Base-by-base conservation (phyloP, 2,113 vertebrate genomes). In the Cyphomyrus plagiostoma region DNA sequence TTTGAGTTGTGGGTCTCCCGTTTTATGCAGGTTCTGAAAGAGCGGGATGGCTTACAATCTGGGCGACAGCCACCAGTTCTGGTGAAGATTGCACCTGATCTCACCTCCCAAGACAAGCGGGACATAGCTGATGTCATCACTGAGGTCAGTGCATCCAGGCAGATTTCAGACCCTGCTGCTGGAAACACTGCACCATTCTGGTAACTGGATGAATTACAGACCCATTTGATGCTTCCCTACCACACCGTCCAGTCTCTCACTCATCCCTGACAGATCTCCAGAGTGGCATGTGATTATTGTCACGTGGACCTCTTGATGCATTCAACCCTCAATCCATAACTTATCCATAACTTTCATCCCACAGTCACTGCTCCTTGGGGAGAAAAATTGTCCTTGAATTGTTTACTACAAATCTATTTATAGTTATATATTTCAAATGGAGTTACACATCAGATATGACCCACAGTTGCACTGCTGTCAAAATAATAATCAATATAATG, bases 81-180 rank as follows among this genome's bases (percentile, higher is more conserved):
- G 92, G 96, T 99, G 91, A 99, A 99, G 94, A 99, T 99, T 0
- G 97, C 98, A 0, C 97, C 98, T 0, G 98, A 99, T 93, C 97
- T 99, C 90, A 96, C 94, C 0, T 4, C 90, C 0, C 96, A 96
- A 93, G 98, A 98, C 94, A 99, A 98, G 92, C 93, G 91, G 93
- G 98, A 99, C 91, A 97, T 99, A 0, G 98, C 98, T 46, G 95
- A 95, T 0, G 93, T 99, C 45, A 91, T 98, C 84, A 96, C 93
- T 0, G 96, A 99, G 98, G 98, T 99, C 86, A 87, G 93, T 84
- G 11, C 26, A 26, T 21, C 23, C 23, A 58, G 30, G 2, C 52
- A 26, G n/a, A n/a, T 6, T 23, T 74, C 49, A 19, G 13, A 15
- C 58, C 45, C 58, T 62, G 58, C 9, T 35, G 42, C 87, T 10